Evolutionary conservation across 1,140 invertebrate genomes (phyloP).

Genomic region (Proales similis): DNA sequence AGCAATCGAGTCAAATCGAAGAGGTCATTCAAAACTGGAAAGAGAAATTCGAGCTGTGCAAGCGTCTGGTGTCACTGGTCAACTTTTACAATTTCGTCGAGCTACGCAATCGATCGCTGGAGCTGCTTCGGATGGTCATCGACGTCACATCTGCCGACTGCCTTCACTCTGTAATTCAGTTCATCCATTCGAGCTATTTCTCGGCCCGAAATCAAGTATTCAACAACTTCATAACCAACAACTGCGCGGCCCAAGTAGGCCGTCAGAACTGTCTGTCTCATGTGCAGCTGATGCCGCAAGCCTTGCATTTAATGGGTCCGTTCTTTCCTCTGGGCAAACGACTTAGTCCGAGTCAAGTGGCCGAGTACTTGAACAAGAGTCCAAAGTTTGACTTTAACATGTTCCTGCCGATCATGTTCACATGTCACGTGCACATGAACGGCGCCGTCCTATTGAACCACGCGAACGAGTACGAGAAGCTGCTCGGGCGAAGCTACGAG

Average conservation of each 20-base stretch:
- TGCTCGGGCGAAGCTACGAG: neutral
- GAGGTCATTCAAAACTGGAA: slow-evolving; percentile 15
- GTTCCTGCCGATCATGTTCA: neutral
- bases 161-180: no score
- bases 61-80: neutral
- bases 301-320: neutral
- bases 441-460: neutral
- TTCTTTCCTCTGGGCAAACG: slow-evolving; percentile 2
- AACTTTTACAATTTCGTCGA: neutral
- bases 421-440: slow-evolving; percentile 4
- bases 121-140: neutral
- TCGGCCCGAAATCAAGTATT: no score
- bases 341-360: neutral
- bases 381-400: neutral
- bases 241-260: no score
- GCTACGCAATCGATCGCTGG: neutral
- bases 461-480: slow-evolving; percentile 7
- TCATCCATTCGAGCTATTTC: no score
- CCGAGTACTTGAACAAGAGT: no score
- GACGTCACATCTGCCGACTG: no score
- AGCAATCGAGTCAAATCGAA: neutral
- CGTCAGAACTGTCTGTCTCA: no score
- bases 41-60: slow-evolving; percentile 32
- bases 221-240: no score
- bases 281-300: no score